phyloP scores from a whole-genome alignment of 2,888 invertebrate genomes.

The Himalopsyche tibetana region DNA sequence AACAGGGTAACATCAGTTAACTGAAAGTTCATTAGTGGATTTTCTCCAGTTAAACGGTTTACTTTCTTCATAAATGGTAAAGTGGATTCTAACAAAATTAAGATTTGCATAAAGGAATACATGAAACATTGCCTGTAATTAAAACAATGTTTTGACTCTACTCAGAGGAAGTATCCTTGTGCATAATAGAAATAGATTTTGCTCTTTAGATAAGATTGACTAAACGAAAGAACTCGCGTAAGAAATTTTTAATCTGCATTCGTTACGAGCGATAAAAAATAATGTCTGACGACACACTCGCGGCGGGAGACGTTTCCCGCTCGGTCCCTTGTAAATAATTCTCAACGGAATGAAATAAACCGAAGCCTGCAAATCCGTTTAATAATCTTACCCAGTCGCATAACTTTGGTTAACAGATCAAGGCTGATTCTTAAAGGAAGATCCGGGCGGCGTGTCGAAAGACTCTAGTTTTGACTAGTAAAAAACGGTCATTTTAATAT shows the following conservation, averaged over 20 bases:
- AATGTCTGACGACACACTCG: conserved; percentile 44
- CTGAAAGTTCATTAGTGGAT: conserved; percentile 60
- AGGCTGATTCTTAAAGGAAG: conserved; percentile 51
- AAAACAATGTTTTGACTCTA: conserved; percentile 59
- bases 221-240: conserved; percentile 44
- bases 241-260: conserved; percentile 51
- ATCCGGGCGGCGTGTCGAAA: background rate
- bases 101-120: conserved; percentile 64
- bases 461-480: conserved; percentile 14
- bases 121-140: conserved; percentile 59
- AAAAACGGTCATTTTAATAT: conserved; percentile 46
- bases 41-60: conserved; percentile 65
- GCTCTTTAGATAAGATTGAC: conserved; percentile 54
- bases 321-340: conserved; percentile 12
- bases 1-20: conserved; percentile 66
- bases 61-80: conserved; percentile 67
- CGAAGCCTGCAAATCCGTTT: conserved; percentile 25
- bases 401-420: conserved; percentile 38
- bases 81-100: conserved; percentile 67
- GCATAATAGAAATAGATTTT: conserved; percentile 64
- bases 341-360: background rate
- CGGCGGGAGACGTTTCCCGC: no score
- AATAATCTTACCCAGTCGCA: background rate
- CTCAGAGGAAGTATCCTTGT: conserved; percentile 56
- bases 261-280: conserved; percentile 53